phyloP scores from a whole-genome alignment of 2,797 vertebrate species.

The Cyclura pinguis region DNA sequence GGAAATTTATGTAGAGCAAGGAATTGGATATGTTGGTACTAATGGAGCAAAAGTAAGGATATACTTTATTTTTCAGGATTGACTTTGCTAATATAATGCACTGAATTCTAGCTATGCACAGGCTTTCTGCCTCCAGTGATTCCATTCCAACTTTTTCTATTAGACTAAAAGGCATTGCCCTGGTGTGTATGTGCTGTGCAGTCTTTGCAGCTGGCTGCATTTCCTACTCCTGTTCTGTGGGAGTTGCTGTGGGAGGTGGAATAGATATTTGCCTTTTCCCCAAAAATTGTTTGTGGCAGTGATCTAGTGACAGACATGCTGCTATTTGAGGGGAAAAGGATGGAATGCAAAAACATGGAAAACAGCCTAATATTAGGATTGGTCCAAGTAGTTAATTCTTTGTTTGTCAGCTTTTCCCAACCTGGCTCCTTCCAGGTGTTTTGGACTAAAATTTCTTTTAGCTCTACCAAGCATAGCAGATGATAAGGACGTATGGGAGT shows the following conservation, averaged over 20 bases:
- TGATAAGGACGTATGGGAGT: background rate
- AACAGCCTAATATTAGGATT: background rate
- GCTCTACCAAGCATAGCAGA: background rate
- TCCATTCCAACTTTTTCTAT: background rate
- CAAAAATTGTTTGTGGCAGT: background rate
- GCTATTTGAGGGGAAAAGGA: background rate
- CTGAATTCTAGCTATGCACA: background rate
- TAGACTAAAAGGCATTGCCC: background rate
- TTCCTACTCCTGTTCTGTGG: background rate
- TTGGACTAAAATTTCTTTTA: background rate
- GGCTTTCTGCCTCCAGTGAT: background rate
- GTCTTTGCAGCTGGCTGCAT: background rate
- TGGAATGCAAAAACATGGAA: background rate
- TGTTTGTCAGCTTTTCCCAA: background rate
- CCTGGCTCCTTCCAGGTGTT: background rate
- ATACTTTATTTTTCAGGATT: too few species aligned
- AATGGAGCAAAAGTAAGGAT: background rate
- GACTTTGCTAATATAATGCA: background rate
- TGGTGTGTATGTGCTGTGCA: background rate
- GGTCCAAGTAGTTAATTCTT: too few species aligned
- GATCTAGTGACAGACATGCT: background rate
- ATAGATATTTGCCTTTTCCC: background rate
- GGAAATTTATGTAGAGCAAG: background rate
- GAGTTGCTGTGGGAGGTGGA: background rate
- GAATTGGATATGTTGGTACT: background rate